Evolutionary conservation across 2,888 invertebrate genomes (phyloP).

Genomic region (Lacanobia wlatinum): DNA sequence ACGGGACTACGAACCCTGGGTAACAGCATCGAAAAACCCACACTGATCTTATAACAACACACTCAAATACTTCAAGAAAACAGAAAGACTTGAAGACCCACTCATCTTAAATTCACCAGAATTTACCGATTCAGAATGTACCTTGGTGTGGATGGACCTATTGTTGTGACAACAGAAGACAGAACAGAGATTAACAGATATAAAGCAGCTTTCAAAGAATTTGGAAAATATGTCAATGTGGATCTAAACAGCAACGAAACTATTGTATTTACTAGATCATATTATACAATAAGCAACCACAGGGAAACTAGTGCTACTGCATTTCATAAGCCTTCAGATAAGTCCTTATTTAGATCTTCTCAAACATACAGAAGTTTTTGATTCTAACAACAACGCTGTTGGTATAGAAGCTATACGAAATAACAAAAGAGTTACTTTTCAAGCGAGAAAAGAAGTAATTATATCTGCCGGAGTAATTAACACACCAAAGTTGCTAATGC

Average conservation of each 20-base stretch:
- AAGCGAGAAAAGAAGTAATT: slow-evolving; percentile 73
- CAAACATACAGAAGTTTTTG: slow-evolving; percentile 71
- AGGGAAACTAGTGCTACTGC: slow-evolving; percentile 70
- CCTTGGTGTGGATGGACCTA: slow-evolving; percentile 29
- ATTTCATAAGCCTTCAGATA: slow-evolving; percentile 65
- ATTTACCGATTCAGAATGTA: background rate
- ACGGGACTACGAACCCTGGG: slow-evolving; percentile 35
- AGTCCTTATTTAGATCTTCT: slow-evolving; percentile 69
- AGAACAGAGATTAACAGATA: slow-evolving; percentile 13
- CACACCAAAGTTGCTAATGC: slow-evolving; percentile 73
- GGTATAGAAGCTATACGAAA: slow-evolving; percentile 66
- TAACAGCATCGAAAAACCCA: slow-evolving; percentile 10
- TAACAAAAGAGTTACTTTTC: slow-evolving; percentile 56
- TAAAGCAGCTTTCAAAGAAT: slow-evolving; percentile 10
- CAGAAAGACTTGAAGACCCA: slow-evolving; percentile 25
- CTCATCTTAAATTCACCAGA: slow-evolving; percentile 15
- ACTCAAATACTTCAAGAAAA: slow-evolving; percentile 34
- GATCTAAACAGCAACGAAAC: slow-evolving; percentile 15
- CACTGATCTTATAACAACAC: slow-evolving; percentile 23
- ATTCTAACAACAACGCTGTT: slow-evolving; percentile 69
- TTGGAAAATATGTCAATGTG: slow-evolving; percentile 2
- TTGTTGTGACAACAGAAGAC: slow-evolving; percentile 23
- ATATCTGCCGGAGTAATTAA: slow-evolving; percentile 74
- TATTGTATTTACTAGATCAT: slow-evolving; percentile 13
- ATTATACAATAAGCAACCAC: background rate